Conservation (phyloP, 1,140 invertebrate genomes). For the Ladona fulva region DNA sequence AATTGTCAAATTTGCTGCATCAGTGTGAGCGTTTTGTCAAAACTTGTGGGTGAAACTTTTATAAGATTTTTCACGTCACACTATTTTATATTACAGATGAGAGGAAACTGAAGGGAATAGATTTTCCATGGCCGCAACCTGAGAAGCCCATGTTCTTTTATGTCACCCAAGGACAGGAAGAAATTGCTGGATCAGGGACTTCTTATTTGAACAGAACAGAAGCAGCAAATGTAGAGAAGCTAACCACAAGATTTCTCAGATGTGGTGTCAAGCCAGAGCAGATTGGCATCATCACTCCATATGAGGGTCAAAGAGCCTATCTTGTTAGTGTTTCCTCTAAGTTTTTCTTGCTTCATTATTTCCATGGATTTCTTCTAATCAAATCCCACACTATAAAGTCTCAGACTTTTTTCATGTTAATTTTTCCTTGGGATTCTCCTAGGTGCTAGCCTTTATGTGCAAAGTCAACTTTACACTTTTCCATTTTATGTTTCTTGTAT, state of each 20-base stretch:
- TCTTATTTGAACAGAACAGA: constrained; percentile 98
- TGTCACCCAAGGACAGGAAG: constrained; percentile 95
- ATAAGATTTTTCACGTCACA: no score
- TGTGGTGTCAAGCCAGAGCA: constrained; percentile 95
- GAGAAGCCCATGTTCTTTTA: constrained; percentile 99
- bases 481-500: no score
- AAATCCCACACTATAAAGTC: no score
- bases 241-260: constrained; percentile 86
- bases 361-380: no score
- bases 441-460: no score
- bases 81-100: constrained; percentile 53
- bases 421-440: no score
- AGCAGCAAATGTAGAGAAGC: constrained; percentile 96
- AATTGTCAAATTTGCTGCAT: no score
- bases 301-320: constrained; percentile 97
- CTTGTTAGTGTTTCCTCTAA: constrained; percentile 53
- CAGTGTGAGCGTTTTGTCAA: no score
- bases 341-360: no score
- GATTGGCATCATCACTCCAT: constrained; percentile 99
- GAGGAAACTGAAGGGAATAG: constrained; percentile 76
- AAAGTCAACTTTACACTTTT: no score
- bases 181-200: constrained; percentile 96
- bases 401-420: no score
- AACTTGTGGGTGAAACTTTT: no score
- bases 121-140: constrained; percentile 94